phyloP scores from a whole-genome alignment of 2,888 invertebrate species.

The Xestia sexstrigata region DNA sequence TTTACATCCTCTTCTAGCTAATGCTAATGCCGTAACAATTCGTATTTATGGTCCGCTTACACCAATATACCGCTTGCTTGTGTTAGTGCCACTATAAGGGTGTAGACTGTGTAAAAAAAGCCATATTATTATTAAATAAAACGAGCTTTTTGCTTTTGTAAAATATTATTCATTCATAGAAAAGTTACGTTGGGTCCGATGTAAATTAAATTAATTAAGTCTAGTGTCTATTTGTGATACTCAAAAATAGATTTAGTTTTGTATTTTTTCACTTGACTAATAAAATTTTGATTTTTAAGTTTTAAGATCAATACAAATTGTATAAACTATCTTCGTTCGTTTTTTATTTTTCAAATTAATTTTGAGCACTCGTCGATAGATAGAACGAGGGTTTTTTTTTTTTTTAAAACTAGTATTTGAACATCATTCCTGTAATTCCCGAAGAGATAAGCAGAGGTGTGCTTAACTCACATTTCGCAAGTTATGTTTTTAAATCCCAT shows the following conservation, averaged over 20 bases:
- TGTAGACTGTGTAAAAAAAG: neutral
- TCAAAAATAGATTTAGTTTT: constrained; percentile 39
- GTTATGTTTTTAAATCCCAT: neutral
- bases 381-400: neutral
- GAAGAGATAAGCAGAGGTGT: too few relatives aligned
- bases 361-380: neutral
- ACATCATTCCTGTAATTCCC: too few relatives aligned
- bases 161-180: neutral
- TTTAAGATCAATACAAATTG: constrained; percentile 26
- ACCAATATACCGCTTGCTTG: neutral
- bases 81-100: neutral
- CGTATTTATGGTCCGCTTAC: neutral
- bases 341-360: neutral
- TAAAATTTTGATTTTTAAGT: neutral
- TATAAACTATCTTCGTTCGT: neutral
- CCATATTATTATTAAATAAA: neutral
- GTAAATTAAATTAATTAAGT: neutral
- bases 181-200: neutral
- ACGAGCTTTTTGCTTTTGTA: neutral
- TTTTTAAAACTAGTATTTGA: too few relatives aligned
- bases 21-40: too few relatives aligned
- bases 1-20: too few relatives aligned
- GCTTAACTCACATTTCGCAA: neutral
- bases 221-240: neutral
- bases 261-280: constrained; percentile 8